Base-by-base conservation (phyloP, 2,797 vertebrate species). In the Syndactyla subalaris region DNA sequence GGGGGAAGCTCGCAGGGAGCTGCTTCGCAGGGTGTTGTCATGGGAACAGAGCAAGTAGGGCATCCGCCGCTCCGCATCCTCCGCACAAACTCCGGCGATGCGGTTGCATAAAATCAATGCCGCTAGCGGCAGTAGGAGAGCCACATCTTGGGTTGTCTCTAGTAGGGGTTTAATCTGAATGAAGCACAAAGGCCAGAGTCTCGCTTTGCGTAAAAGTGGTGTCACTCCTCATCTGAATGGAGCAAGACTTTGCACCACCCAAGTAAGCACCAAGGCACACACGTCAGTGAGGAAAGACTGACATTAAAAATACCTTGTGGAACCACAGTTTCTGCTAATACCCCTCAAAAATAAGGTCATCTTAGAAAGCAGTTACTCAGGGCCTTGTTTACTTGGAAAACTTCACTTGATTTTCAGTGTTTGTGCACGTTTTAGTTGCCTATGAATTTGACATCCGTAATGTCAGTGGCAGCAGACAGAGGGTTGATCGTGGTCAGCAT, bases 41-140 rank as follows among this genome's bases (percentile, higher is more conserved):
- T 96, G 93, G 96, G 92, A 97, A 97, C 96, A 12, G 59, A 81
- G 88, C 94, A 96, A 95, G 91, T 88, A 94, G 95, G 96, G 87
- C 96, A 92, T 55, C 30, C 6, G 14, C 62, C 5, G 14, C 24
- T 46, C 90, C 2, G 17, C 5, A 13, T 61, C 80, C 91, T 87
- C 76, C 45, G 6, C 83, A 26, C 38, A 13, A 43, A n/a, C 51
- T 46, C 79, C 59, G 71, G 46, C 34, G 65, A 46, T 2, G 49
- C 6, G 0, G 74, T 9, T 34, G 71, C 73, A 81, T 41, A 55
- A 86, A 95, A 95, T 86, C 85, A 26, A 41, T 88, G 90, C 14
- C 0, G 27, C 3, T 38, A 34, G 90, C 81, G 51, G 78, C 38
- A 3, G 32, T 0, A 18, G 77, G 21, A 89, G 34, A 66, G 76